These are phyloP conservation scores for Lacerta viridis DNA, from an alignment of 2,797 vertebrate species.

Conservation along the genomic window DNA sequence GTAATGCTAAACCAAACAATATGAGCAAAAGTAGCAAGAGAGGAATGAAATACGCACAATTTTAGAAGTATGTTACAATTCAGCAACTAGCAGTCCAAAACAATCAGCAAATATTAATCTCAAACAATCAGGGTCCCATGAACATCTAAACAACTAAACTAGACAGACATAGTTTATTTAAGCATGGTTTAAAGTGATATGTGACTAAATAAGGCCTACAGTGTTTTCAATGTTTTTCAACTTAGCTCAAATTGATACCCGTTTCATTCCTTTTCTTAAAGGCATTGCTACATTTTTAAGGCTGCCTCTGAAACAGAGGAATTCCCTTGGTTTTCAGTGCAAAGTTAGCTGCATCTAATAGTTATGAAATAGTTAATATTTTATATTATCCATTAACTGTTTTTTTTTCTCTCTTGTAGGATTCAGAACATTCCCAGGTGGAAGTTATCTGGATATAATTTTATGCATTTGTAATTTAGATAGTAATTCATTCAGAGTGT, in stretches of 20 bases:
- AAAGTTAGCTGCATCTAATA: neutral
- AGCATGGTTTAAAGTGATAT: no score
- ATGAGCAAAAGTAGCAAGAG: no score
- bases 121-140: no score
- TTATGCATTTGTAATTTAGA: conserved; percentile 5
- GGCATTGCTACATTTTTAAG: rapidly evolving
- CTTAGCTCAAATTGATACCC: neutral
- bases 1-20: no score
- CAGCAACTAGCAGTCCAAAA: no score
- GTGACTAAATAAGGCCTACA: no score
- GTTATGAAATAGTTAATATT: conserved; percentile 1
- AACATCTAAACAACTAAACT: no score
- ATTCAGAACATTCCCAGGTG: conserved; percentile 60
- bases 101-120: no score
- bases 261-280: neutral
- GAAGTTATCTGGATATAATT: conserved; percentile 49
- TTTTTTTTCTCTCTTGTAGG: conserved; percentile 60
- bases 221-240: no score
- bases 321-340: neutral
- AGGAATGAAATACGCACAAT: no score
- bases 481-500: neutral
- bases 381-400: conserved; percentile 32
- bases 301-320: neutral
- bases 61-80: no score
- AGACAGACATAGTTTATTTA: no score